Conservation (phyloP, 2,888 invertebrate genomes). For the Hyles lineata region DNA sequence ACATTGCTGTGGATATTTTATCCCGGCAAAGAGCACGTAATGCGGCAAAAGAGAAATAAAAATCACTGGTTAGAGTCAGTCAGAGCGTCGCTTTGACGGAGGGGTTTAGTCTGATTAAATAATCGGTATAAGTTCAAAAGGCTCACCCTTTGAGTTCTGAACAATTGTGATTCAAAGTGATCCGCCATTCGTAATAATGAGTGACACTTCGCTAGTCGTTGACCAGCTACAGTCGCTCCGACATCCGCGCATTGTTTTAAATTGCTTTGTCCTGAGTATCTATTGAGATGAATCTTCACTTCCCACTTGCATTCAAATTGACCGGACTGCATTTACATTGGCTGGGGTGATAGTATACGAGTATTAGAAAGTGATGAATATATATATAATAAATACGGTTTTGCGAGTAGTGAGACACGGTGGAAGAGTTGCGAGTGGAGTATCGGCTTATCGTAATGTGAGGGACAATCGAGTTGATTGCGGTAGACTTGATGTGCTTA, state of each 20-base stretch:
- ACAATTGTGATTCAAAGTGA: slow-evolving; percentile 30
- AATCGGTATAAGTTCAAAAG: slow-evolving; percentile 23
- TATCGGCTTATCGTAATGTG: slow-evolving; percentile 8
- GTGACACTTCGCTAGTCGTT: slow-evolving; percentile 39
- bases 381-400: background rate
- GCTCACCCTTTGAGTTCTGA: slow-evolving; percentile 33
- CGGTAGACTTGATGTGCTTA: slow-evolving; percentile 5
- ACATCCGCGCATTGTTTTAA: slow-evolving; percentile 56
- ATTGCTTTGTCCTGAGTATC: slow-evolving; percentile 60
- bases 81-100: background rate
- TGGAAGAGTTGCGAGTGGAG: background rate
- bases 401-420: background rate
- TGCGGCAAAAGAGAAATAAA: background rate
- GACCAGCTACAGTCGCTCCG: slow-evolving; percentile 35
- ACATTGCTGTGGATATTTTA: background rate
- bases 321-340: background rate
- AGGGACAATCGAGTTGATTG: slow-evolving; percentile 5
- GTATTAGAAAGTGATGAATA: background rate
- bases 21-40: background rate
- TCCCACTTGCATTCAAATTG: slow-evolving; percentile 35
- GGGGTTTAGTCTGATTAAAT: slow-evolving; percentile 16
- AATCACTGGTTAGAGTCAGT: background rate
- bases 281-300: slow-evolving; percentile 39
- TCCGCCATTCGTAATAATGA: slow-evolving; percentile 33
- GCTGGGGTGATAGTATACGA: background rate